Conservation (phyloP, 2,113 vertebrate genomes). For the Recurvirostra avosetta region DNA sequence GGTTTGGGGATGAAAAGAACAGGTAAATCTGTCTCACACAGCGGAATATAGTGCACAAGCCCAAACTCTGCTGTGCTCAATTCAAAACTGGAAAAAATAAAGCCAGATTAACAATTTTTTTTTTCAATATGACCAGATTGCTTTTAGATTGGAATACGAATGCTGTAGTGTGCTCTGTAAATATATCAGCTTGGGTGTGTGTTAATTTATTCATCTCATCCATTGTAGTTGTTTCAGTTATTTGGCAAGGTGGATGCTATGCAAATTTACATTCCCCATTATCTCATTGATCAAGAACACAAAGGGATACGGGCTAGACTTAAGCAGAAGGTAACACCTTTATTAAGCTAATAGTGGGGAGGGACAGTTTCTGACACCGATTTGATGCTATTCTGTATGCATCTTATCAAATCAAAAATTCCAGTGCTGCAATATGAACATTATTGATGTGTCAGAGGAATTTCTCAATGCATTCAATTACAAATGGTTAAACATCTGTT, state of each 20-base stretch:
- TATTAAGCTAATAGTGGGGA: not conserved
- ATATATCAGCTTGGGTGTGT: not conserved
- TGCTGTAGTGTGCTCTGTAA: not conserved
- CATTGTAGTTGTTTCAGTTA: not conserved
- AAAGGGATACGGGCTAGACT: not conserved
- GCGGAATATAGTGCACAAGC: not conserved
- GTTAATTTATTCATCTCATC: not conserved
- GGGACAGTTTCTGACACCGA: not conserved
- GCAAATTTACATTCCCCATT: not conserved
- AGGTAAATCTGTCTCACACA: not conserved
- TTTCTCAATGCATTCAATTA: not conserved
- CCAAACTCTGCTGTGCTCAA: not conserved
- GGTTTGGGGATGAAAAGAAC: fast-evolving
- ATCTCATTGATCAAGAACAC: not conserved
- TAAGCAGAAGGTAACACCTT: not conserved
- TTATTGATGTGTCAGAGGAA: not conserved
- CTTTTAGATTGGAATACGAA: not conserved
- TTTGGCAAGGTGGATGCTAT: not conserved
- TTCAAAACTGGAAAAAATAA: not conserved
- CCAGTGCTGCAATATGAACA: not conserved
- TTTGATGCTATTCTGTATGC: not conserved
- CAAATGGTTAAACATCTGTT: not conserved
- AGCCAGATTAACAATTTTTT: fast-evolving
- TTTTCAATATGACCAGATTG: not conserved
- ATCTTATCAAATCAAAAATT: not conserved